These are phyloP conservation scores for Cettia cetti DNA, from an alignment of 2,113 vertebrate species.

Conservation along the genomic window DNA sequence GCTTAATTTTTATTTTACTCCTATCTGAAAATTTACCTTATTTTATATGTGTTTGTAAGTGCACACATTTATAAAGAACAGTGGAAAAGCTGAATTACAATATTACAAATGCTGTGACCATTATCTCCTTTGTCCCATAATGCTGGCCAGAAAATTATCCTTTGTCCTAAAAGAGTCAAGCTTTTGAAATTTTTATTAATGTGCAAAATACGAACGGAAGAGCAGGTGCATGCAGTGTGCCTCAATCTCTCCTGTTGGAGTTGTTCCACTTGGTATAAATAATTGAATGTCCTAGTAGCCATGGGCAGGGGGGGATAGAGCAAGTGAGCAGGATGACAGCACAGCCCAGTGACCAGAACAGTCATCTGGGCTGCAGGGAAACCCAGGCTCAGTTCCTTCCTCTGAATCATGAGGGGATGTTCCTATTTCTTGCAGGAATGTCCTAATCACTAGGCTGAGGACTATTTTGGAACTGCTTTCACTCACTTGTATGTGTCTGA, in stretches of 20 bases:
- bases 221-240: neutral
- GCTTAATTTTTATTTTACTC: neutral
- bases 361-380: neutral
- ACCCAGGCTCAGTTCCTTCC: neutral
- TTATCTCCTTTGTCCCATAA: neutral
- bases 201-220: slow-evolving; percentile 18
- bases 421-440: neutral
- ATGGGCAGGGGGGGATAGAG: neutral
- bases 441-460: neutral
- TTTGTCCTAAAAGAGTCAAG: neutral
- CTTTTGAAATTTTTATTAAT: slow-evolving; percentile 38
- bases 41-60: neutral
- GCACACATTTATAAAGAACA: neutral
- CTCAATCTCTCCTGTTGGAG: slow-evolving; percentile 16
- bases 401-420: neutral
- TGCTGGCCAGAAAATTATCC: neutral
- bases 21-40: neutral
- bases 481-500: neutral
- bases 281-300: slow-evolving; percentile 7
- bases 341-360: neutral
- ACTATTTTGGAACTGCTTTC: neutral
- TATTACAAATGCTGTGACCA: neutral
- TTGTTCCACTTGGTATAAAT: slow-evolving; percentile 18
- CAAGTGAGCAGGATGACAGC: neutral
- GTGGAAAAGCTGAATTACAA: neutral